Evolutionary conservation across 2,113 vertebrate genomes (phyloP), one percentile per base, ranked within the genome.

Genomic region (Ranitomeya variabilis): DNA sequence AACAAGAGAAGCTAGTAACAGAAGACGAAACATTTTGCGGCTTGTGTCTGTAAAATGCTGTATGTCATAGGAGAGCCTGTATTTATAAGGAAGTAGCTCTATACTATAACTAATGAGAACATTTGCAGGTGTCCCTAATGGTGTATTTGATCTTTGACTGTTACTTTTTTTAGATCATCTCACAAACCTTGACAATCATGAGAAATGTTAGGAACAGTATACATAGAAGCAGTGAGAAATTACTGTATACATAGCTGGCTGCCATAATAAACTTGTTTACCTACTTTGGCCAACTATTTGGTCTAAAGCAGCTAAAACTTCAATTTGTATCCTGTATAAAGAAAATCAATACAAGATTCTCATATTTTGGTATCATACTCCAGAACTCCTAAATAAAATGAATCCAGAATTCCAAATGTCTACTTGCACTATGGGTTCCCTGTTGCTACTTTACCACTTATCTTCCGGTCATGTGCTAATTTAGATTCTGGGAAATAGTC

Each of bases 1-100:
- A 91, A 95, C 93, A 60, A 97, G 91, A 69, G 90, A 90, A 21
- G 94, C 91, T 10, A 88, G 4, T 45, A 23, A 1, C 45, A 19
- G 69, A 60, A 1, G 23, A 88, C 82, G 73, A 79, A 79, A 55
- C 52, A 55, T 79, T 79, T 8, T 79, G 21, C 4, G 21, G 31
- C 31, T 31, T 67, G 16, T 67, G 7, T 15, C 14, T 18, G 64
- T 67, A 67, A 57, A 57, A 67, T 67, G 64, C 21, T 67, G 21
- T 5, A 14, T 67, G 64, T 7, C 16, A 18, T 19, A 67, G 64
- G 16, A 67, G 21, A 18, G 64, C 7, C 7, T n/a, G 16, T 18
- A 19, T 45, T 14, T 74, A 74, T 74, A 11, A 15, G 31, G 7
- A 1, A 15, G 12, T 26, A 74, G 45, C 18, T 55, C 16, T 14